Evolutionary conservation across 2,113 vertebrate genomes (phyloP), one percentile per base, ranked within the genome.

Genomic region (Tursiops truncatus): DNA sequence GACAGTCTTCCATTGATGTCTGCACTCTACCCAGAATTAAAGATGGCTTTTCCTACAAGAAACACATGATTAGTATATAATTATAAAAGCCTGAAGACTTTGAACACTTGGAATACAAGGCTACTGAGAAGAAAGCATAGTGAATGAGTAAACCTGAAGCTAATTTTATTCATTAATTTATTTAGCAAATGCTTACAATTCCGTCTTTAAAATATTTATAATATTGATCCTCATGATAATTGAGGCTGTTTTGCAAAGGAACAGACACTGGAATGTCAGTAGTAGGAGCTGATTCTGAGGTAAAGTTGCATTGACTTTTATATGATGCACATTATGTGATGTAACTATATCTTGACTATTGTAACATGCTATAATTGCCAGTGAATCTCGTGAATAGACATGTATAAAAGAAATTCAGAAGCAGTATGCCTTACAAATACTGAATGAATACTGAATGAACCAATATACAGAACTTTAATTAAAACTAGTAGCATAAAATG

Each of bases 91-190:
- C 33, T 73, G 10, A 12, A 62, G 31, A 67, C 10, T 86, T 89
- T 77, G 31, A 73, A 80, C 63, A 82, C 21, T 68, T 96, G 36
- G 26, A 82, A 2, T 86, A 62, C 6, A 58, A 26, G 41, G 11
- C 5, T 60, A 6, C 60, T 71, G 26, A 71, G 31, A 88, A 60
- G 38, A 44, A 58, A 74, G 2, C 44, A 4, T 36, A 58, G 8
- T 47, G 2, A 26, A 38, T 83, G 33, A 89, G 1, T 89, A 62
- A 94, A 79, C 63, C 53, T 31, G 15, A 87, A 91, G 5, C 25
- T 92, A 33, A 68, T 79, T 77, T 26, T 92, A 86, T 79, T 94
- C n/a, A 62, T 73, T 82, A 80, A 85, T n/a, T 89, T 95, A 86
- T 67, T 82, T 60, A n/a, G 11, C 6, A 93, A 50, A 71, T 70